These are phyloP conservation scores for Cossypha niveicapilla DNA, from an alignment of 2,797 vertebrate species.

Conservation along the genomic window DNA sequence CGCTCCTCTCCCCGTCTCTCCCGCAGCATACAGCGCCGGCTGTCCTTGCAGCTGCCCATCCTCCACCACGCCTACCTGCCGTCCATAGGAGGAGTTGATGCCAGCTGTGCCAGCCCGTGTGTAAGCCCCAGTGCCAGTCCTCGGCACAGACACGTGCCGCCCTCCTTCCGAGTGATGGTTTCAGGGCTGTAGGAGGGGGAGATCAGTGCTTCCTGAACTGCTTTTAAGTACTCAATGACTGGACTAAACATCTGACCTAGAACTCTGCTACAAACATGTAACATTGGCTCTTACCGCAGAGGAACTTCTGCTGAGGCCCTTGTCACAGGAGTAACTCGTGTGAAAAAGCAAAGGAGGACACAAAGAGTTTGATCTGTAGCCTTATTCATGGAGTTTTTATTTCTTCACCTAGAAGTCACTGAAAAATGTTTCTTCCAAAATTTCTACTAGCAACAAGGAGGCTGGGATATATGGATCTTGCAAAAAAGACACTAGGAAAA, in stretches of 20 bases:
- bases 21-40: slow-evolving; percentile 94
- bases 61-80: slow-evolving; percentile 98
- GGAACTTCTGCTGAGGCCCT: slow-evolving; percentile 62
- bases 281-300: slow-evolving; percentile 66
- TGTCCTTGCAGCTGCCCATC: slow-evolving; percentile 97
- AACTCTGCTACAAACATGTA: slow-evolving; percentile 72
- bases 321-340: slow-evolving; percentile 64
- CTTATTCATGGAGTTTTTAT: slow-evolving; percentile 87
- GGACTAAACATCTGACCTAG: slow-evolving; percentile 78
- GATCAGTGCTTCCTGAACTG: slow-evolving; percentile 75
- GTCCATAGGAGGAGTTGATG: slow-evolving; percentile 98
- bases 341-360: slow-evolving; percentile 71
- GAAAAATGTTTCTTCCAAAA: slow-evolving; percentile 75
- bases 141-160: slow-evolving; percentile 97
- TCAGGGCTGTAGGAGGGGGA: slow-evolving; percentile 91
- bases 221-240: slow-evolving; percentile 71
- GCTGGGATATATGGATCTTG: slow-evolving; percentile 71
- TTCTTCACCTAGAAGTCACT: slow-evolving; percentile 75
- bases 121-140: slow-evolving; percentile 95
- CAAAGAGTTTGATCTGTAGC: slow-evolving; percentile 83
- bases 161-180: slow-evolving; percentile 98
- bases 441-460: slow-evolving; percentile 71
- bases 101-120: slow-evolving; percentile 94
- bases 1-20: not conserved
- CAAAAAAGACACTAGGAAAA: slow-evolving; percentile 64